Evolutionary conservation across 2,797 vertebrate species (phyloP).

Genomic region (Masticophis lateralis): DNA sequence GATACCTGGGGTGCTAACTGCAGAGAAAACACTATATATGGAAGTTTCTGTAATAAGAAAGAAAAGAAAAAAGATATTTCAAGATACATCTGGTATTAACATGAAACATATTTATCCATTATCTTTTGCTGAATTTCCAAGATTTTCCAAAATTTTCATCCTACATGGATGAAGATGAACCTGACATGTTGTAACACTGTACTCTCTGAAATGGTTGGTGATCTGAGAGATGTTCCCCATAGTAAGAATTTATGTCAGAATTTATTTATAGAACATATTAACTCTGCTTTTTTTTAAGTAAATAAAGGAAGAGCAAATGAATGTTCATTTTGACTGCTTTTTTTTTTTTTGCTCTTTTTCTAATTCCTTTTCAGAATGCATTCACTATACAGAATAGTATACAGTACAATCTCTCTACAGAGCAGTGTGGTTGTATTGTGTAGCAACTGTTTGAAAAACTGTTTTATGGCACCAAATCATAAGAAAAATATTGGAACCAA

Average conservation of each 20-base stretch:
- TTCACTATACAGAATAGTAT: neutral
- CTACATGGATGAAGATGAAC: neutral
- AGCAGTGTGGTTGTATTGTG: neutral
- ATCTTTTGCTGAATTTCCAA: neutral
- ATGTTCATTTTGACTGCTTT: neutral
- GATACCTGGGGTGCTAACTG: neutral
- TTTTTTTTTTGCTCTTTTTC: neutral
- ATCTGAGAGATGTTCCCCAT: neutral
- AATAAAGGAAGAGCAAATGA: neutral
- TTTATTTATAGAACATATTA: neutral
- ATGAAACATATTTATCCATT: neutral
- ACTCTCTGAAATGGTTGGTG: neutral
- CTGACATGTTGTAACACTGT: neutral
- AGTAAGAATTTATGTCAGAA: neutral
- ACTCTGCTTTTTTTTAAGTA: neutral
- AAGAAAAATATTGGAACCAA: neutral
- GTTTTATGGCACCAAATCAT: neutral
- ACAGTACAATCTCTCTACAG: neutral
- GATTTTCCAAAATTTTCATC: neutral
- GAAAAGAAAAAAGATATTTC: neutral
- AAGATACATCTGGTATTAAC: neutral
- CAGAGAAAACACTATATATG: neutral
- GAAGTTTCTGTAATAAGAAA: neutral
- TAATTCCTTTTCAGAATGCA: neutral
- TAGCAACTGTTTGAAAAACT: neutral